Evolutionary conservation across 2,797 vertebrate genomes (phyloP).

Genomic region (Cheirogaleus major): DNA sequence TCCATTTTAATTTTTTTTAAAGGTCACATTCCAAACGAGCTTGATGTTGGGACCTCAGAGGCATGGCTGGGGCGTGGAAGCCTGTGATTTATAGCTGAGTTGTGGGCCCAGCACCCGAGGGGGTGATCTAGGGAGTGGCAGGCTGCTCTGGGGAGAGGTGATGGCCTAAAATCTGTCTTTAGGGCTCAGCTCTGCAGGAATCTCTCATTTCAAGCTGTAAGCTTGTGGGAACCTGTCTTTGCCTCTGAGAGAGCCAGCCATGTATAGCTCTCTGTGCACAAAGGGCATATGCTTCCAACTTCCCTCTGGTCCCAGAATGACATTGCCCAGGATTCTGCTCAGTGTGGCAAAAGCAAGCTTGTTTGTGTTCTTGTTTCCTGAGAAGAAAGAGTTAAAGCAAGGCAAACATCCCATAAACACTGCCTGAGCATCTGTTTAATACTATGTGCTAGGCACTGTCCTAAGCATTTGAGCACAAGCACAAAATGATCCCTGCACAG

Average conservation of each 20-base stretch:
- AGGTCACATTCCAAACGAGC: slow-evolving; percentile 41
- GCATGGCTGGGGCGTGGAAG: background rate
- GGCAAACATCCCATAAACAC: background rate
- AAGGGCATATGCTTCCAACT: background rate
- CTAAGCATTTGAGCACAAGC: background rate
- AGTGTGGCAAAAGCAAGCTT: background rate
- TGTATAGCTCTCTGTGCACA: background rate
- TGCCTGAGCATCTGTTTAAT: background rate
- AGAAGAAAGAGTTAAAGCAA: background rate
- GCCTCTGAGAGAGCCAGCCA: background rate
- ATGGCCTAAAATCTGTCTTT: background rate
- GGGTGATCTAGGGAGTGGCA: background rate
- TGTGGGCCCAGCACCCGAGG: background rate
- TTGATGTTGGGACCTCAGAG: background rate
- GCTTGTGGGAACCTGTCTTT: background rate
- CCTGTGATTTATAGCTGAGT: background rate
- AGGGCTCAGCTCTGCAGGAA: background rate
- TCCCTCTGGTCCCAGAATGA: background rate
- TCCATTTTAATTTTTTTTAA: background rate
- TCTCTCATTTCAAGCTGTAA: background rate
- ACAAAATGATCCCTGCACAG: background rate
- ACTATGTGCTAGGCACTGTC: background rate
- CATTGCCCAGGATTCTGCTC: background rate
- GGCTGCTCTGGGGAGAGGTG: background rate
- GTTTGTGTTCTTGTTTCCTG: background rate